Base-by-base conservation (phyloP, 35 echinoderm and acorn worm genomes). In the Patiria miniata region DNA sequence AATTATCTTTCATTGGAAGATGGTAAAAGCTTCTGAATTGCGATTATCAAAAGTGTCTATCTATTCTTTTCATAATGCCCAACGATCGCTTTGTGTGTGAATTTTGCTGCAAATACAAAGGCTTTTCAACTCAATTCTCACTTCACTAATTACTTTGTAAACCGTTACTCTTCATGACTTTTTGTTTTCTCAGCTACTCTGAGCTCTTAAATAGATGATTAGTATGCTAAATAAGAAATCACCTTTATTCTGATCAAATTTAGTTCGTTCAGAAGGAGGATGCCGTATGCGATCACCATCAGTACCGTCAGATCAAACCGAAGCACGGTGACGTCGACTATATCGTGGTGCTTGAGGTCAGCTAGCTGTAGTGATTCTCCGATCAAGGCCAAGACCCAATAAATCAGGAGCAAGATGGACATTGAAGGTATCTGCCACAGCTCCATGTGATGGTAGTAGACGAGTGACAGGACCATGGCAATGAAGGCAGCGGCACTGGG, bases 371-470 rank as follows among this genome's bases (percentile, higher is more conserved):
- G 17, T 0, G 39, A 53, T 77, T 94, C 87, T 37, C 60, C 82
- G 2, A 37, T 51, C 37, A 77, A 15, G 0, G 90, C 37, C 15
- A 32, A 4, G 22, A 68, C 5, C 90, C 90, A 91, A 38, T 91
- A 91, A 17, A 78, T 2, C 19, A 81, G 5, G 0, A 91, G 28
- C 6, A 80, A 73, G 83, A 84, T 61, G 19, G 78, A 33, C 83
- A 91, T 79, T n/a, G 47, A 36, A 7, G 33, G 44, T 18, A 55
- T 14, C 69, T 78, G 83, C 90, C 90, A 91, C 65, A 39, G 15
- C 39, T 91, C 90, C 90, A 91, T 91, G 68, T 79, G 40, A 52
- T 91, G 90, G 81, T 86, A 91, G 53, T 81, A 91, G 36, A 87
- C 7, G n/a, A 91, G 77, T 53, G 90, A 78, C 0, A 81, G 4